Conservation (phyloP, 1,140 invertebrate genomes). For the Sminthurinus signatus region DNA sequence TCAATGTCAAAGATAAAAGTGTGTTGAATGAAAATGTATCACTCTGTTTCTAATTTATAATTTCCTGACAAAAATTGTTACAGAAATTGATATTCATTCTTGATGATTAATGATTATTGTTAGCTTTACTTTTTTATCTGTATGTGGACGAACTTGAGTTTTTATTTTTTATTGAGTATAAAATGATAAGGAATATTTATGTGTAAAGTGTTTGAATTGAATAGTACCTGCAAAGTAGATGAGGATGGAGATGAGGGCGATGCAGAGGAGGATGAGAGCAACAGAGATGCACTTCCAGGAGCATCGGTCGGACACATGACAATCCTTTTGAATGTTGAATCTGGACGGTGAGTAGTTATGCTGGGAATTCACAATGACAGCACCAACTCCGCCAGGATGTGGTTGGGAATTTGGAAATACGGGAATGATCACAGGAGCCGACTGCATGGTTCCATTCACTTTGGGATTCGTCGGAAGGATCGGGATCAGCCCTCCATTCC, state of each 20-base stretch:
- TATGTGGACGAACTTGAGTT: no score
- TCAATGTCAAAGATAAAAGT: no score
- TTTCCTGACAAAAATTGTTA: no score
- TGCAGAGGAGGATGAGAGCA: slow-evolving; percentile 77
- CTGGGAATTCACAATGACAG: slow-evolving; percentile 41
- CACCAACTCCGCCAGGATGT: slow-evolving; percentile 33
- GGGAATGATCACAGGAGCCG: slow-evolving; percentile 43
- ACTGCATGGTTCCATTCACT: slow-evolving; percentile 31
- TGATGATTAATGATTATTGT: no score
- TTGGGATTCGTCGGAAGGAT: slow-evolving; percentile 30
- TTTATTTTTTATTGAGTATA: no score
- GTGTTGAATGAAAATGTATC: no score
- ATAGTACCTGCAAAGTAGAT: slow-evolving; percentile 92
- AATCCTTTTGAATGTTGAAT: slow-evolving; percentile 88
- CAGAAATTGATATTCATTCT: no score
- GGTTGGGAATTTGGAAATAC: slow-evolving; percentile 56
- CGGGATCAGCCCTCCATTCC: not conserved
- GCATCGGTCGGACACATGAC: slow-evolving; percentile 68
- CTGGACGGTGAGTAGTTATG: slow-evolving; percentile 72
- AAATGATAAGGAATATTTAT: no score
- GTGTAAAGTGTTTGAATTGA: slow-evolving; percentile 44
- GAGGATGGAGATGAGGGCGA: slow-evolving; percentile 80
- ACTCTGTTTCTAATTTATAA: no score
- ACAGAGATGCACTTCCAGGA: slow-evolving; percentile 93
- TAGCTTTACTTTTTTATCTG: no score